Evolutionary conservation across 2,888 invertebrate species (phyloP).

Genomic region (Caenorhabditis sulstoni): DNA sequence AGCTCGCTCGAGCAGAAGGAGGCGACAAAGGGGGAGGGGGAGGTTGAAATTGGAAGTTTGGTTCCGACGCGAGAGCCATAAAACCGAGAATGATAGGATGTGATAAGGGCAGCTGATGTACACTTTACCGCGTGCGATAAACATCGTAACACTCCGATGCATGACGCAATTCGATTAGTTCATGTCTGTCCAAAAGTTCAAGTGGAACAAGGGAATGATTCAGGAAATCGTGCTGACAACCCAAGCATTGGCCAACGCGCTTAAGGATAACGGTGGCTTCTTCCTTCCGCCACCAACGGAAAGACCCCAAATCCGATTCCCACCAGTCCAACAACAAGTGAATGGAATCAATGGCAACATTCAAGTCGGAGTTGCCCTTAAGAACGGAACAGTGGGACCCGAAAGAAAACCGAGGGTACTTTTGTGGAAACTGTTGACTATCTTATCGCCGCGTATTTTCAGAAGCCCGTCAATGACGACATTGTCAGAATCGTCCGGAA

Average conservation of each 20-base stretch:
- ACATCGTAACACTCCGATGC: neutral
- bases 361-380: neutral
- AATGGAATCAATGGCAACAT: constrained; percentile 27
- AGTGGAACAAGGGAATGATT: constrained; percentile 4
- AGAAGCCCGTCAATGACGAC: constrained; percentile 74
- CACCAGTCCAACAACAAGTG: constrained; percentile 1
- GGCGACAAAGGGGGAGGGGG: constrained; percentile 14
- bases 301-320: neutral
- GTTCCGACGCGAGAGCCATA: constrained; percentile 8
- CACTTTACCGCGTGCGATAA: constrained; percentile 28
- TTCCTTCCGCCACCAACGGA: too few species aligned
- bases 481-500: constrained; percentile 78
- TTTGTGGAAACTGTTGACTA: too few species aligned
- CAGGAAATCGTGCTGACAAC: constrained; percentile 19
- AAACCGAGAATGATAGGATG: constrained; percentile 6
- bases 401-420: constrained; percentile 57
- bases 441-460: constrained; percentile 1
- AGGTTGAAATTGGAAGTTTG: constrained; percentile 29
- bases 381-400: constrained; percentile 22
- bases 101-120: constrained; percentile 36
- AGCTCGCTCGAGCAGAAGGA: constrained; percentile 1
- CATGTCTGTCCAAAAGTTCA: constrained; percentile 20
- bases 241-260: constrained; percentile 24
- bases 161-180: neutral
- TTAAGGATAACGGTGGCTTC: constrained; percentile 37